phyloP scores from a whole-genome alignment of 2,113 vertebrate genomes.

The Pardalotus punctatus region DNA sequence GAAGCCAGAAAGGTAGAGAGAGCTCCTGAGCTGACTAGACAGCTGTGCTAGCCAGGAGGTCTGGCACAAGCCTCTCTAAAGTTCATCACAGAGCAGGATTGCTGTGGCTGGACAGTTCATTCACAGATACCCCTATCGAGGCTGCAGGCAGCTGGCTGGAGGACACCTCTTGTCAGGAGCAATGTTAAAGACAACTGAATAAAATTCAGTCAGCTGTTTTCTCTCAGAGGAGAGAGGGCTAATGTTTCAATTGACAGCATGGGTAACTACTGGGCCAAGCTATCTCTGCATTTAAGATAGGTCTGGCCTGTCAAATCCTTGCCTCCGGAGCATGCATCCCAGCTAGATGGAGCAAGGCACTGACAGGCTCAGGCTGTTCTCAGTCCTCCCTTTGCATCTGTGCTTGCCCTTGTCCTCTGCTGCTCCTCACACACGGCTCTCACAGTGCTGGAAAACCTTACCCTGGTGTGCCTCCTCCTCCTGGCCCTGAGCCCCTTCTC shows the following conservation, averaged over 20 bases:
- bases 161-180: constrained; percentile 15
- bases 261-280: background rate
- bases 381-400: background rate
- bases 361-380: constrained; percentile 20
- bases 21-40: background rate
- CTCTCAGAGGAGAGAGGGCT: background rate
- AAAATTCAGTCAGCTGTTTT: constrained; percentile 14
- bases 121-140: background rate
- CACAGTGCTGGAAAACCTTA: background rate
- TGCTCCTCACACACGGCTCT: background rate
- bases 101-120: background rate
- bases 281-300: constrained; percentile 6
- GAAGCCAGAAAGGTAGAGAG: background rate
- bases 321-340: background rate
- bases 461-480: background rate
- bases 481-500: background rate
- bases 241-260: background rate
- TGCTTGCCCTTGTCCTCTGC: background rate
- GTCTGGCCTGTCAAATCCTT: constrained; percentile 23
- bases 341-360: background rate
- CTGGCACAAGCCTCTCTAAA: background rate
- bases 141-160: constrained; percentile 11
- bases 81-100: constrained; percentile 1
- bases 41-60: background rate
- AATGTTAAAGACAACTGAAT: background rate